phyloP scores from a whole-genome alignment of 2,113 vertebrate species.

The Scopus umbretta region DNA sequence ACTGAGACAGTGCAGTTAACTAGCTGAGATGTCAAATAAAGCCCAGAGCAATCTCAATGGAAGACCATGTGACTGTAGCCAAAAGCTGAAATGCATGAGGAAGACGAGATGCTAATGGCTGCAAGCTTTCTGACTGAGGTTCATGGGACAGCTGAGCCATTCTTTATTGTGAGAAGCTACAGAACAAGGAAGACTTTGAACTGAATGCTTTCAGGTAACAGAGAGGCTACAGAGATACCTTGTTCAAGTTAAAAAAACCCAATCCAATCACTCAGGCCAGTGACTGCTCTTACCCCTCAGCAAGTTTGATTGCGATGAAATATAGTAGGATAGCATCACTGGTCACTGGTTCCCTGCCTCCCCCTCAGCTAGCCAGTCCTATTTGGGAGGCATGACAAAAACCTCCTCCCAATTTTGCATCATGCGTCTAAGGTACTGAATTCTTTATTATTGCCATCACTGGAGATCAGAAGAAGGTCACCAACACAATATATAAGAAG shows the following conservation, averaged over 20 bases:
- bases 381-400: not conserved
- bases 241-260: not conserved
- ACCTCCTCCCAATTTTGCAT: not conserved
- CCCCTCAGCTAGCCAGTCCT: not conserved
- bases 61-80: not conserved
- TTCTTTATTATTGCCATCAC: not conserved
- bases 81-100: not conserved
- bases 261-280: not conserved
- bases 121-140: not conserved
- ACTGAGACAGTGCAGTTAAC: not conserved
- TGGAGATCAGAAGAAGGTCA: not conserved
- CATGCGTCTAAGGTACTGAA: not conserved
- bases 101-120: not conserved
- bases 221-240: not conserved
- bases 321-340: not conserved
- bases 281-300: not conserved
- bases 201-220: not conserved
- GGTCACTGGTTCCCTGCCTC: not conserved
- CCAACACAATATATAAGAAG: not conserved
- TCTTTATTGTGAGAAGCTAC: not conserved
- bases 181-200: not conserved
- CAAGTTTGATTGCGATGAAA: not conserved
- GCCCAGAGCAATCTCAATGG: not conserved
- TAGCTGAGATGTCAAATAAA: not conserved
- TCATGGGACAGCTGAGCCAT: not conserved